phyloP scores from a whole-genome alignment of 2,113 vertebrate genomes.

The Falco punctatus region DNA sequence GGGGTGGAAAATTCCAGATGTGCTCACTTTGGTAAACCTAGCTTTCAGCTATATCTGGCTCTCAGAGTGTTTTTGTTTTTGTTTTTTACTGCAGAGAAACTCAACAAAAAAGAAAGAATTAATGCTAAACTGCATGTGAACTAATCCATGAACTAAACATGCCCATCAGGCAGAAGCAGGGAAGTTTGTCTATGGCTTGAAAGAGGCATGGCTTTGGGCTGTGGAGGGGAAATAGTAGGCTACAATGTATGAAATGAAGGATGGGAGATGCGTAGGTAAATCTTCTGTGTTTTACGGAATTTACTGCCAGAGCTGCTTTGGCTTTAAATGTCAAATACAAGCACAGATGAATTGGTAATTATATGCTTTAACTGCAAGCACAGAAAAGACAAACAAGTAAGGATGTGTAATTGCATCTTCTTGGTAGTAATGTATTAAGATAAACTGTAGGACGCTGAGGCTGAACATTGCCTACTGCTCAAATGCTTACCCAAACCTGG shows the following conservation, averaged over 20 bases:
- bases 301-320: neutral
- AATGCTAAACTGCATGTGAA: neutral
- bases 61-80: neutral
- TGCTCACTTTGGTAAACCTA: neutral
- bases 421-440: neutral
- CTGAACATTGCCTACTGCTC: neutral
- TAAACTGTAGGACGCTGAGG: neutral
- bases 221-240: neutral
- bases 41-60: neutral
- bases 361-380: neutral
- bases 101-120: neutral
- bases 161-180: neutral
- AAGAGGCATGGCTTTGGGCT: neutral
- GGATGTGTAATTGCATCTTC: neutral
- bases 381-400: neutral
- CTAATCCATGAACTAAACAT: neutral
- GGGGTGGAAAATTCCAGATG: neutral
- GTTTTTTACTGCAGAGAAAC: neutral
- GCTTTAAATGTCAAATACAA: neutral
- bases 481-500: neutral
- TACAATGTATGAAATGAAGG: neutral
- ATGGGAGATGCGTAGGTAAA: neutral
- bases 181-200: neutral
- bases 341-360: neutral
- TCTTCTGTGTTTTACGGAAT: neutral